Conservation (phyloP, 2,797 vertebrate genomes). For the Ctenopoma kingsleyae region DNA sequence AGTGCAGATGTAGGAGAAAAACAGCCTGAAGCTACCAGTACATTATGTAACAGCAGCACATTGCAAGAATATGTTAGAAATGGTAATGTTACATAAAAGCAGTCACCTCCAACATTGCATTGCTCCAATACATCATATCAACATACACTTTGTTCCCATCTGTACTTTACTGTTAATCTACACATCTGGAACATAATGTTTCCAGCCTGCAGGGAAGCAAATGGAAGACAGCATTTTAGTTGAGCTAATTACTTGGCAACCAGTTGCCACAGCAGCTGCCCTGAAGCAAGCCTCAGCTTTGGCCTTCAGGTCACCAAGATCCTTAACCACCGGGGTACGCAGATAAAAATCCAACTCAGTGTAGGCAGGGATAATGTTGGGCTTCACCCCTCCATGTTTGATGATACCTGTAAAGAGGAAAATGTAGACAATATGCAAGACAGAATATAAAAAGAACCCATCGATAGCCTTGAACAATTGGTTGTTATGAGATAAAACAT, state of each 20-base stretch:
- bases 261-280: slow-evolving; percentile 90
- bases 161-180: neutral
- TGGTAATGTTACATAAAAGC: slow-evolving; percentile 21
- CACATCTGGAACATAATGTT: neutral
- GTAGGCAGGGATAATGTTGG: slow-evolving; percentile 92
- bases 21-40: slow-evolving; percentile 42
- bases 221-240: neutral
- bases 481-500: neutral
- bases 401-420: slow-evolving; percentile 86
- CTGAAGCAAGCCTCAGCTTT: slow-evolving; percentile 90
- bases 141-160: neutral
- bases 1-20: slow-evolving; percentile 39
- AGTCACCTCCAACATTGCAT: neutral
- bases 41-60: slow-evolving; percentile 54
- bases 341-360: slow-evolving; percentile 89
- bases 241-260: slow-evolving; percentile 86
- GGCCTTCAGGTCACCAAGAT: slow-evolving; percentile 86
- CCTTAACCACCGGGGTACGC: slow-evolving; percentile 85
- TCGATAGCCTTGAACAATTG: neutral
- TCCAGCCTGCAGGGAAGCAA: slow-evolving; percentile 1
- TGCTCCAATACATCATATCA: neutral
- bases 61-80: slow-evolving; percentile 43
- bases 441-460: neutral
- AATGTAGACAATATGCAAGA: neutral
- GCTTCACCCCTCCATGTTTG: slow-evolving; percentile 90